These are phyloP conservation scores for Aspidiotus rigidus DNA, from an alignment of 2,888 invertebrate species.

Conservation along the genomic window DNA sequence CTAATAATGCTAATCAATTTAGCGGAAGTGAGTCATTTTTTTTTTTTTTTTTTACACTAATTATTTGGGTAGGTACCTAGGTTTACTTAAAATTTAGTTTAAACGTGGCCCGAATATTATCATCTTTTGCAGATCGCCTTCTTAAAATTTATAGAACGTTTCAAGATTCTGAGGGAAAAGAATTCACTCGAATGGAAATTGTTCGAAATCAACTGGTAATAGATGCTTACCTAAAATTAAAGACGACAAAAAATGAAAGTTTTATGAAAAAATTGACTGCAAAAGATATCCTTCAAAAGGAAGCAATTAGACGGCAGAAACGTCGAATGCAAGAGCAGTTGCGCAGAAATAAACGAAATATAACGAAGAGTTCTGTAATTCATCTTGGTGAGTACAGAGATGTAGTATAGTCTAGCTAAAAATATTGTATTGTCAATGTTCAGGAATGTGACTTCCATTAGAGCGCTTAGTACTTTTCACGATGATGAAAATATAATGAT, in stretches of 20 bases:
- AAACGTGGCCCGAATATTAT: no score
- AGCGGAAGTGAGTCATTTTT: no score
- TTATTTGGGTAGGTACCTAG: no score
- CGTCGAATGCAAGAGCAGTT: constrained; percentile 92
- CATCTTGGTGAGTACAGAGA: constrained; percentile 41
- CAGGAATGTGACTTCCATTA: no score
- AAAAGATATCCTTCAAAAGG: constrained; percentile 66
- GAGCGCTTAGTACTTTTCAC: no score
- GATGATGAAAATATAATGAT: background rate
- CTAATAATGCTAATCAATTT: no score
- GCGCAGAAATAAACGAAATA: constrained; percentile 85
- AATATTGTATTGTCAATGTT: no score
- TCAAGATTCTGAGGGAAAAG: constrained; percentile 75
- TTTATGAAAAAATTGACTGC: constrained; percentile 79
- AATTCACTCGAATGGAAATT: constrained; percentile 82
- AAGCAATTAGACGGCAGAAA: constrained; percentile 96
- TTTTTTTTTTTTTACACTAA: no score
- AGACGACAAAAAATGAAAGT: constrained; percentile 85
- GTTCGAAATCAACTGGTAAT: constrained; percentile 90
- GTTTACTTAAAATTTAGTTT: no score
- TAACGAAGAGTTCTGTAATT: constrained; percentile 56
- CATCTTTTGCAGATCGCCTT: constrained; percentile 52
- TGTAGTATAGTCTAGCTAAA: no score
- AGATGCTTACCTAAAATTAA: constrained; percentile 90
- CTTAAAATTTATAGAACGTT: constrained; percentile 90